Evolutionary conservation across 92 coral and sea anemone genomes (phyloP).

Genomic region (Hydrozoanthus gracilis): DNA sequence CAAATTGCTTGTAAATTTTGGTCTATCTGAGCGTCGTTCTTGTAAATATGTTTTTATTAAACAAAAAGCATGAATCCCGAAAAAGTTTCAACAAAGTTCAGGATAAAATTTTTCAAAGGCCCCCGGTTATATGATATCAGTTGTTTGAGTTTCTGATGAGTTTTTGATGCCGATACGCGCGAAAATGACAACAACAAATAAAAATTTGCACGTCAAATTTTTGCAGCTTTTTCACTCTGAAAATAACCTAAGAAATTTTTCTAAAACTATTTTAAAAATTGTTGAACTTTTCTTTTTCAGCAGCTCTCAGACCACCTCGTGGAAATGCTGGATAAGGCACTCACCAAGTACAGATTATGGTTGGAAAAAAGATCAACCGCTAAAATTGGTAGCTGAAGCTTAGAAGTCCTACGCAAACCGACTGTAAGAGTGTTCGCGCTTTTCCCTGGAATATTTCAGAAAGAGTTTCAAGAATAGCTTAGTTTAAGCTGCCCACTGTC

Average conservation of each 20-base stretch:
- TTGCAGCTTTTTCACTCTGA: neutral
- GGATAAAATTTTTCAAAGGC: no score
- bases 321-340: constrained; percentile 90
- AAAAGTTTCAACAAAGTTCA: no score
- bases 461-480: neutral
- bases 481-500: no score
- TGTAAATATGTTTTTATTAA: no score
- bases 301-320: constrained; percentile 85
- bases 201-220: neutral
- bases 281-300: neutral
- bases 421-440: neutral
- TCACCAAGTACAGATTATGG: constrained; percentile 83
- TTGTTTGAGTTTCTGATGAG: no score
- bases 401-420: neutral
- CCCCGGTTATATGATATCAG: no score
- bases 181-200: no score
- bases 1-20: no score
- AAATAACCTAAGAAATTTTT: neutral
- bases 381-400: constrained; percentile 67
- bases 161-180: no score
- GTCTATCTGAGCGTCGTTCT: no score
- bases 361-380: constrained; percentile 71
- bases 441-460: neutral
- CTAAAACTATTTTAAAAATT: neutral
- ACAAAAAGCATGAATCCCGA: no score